Evolutionary conservation across 2,113 vertebrate species (phyloP), one percentile per base, ranked within the genome.

Genomic region (Eulemur rufifrons): DNA sequence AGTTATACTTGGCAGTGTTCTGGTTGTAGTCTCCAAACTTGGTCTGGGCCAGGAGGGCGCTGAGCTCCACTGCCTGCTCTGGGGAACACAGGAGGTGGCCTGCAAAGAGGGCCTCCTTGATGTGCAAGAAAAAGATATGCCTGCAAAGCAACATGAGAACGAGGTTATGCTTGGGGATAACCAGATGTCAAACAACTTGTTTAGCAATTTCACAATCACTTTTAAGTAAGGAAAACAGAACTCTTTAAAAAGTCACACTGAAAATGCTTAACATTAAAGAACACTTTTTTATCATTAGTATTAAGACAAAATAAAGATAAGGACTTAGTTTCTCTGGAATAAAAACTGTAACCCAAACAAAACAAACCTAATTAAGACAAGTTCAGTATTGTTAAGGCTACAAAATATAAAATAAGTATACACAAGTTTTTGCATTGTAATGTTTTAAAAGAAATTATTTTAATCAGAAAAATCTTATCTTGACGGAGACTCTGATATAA

Each of bases 1-100:
- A 99, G 98, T 95, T 99, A 98, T 99, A 99, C 98, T 99, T 99
- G 94, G 99, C 99, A 0, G 99, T 99, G 98, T 99, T 99, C 98
- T 99, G 99, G 97, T 99, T 99, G 98, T 99, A 99, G 98, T 99
- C 99, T 5, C 99, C 99, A 39, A 99, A 99, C 97, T 99, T 99
- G 8, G 99, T 99, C 98, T 99, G 99, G 13, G 99, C 99, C 98
- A 99, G 96, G 50, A 99, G 98, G 0, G 99, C 99, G 8, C 99
- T 99, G 89, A 99, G 99, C 97, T 99, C 99, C 97, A 99, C 98
- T 0, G 99, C 99, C 95, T 99, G 99, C 89, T 99, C 99, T 0
- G 99, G 98, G 90, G 99, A 99, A 98, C 99, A 99, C 17, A 99
- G 99, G 84, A 99, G 99, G 97, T 99, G 99, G 71, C 99, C 99